Percentiles rank a stretch among this genome's conserved stretches.
These are phyloP conservation scores for Pachypanchax playfairii DNA, from an alignment of 2,113 vertebrate genomes.

Conservation along the genomic window DNA sequence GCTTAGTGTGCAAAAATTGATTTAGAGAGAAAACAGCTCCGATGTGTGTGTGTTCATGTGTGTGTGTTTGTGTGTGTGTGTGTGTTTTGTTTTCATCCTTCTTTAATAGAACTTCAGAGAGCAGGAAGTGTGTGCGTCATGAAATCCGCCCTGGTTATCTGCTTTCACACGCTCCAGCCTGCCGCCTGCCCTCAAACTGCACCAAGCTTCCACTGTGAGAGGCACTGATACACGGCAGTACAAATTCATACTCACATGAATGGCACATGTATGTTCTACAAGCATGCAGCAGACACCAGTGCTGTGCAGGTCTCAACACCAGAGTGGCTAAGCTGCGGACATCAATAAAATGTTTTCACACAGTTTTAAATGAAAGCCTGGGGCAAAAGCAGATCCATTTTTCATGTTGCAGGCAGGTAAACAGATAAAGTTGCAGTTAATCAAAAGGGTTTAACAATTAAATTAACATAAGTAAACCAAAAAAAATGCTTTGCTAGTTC, in stretches of 20 bases:
- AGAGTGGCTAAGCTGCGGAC: constrained; percentile 2
- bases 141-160: constrained; percentile 68
- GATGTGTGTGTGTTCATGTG: constrained; percentile 47
- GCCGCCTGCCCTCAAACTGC: constrained; percentile 54
- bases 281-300: constrained; percentile 6
- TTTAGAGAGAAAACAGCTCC: constrained; percentile 63
- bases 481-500: too few relatives aligned
- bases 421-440: constrained; percentile 14
- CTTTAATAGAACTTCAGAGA: constrained; percentile 68
- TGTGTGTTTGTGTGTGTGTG: constrained; percentile 53
- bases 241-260: neutral
- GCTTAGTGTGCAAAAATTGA: constrained; percentile 66
- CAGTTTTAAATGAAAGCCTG: constrained; percentile 12
- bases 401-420: constrained; percentile 4
- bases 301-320: neutral
- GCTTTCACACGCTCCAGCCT: constrained; percentile 73
- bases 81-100: constrained; percentile 65
- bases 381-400: neutral
- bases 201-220: constrained; percentile 36
- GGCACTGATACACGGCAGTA: constrained; percentile 12
- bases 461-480: too few relatives aligned
- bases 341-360: too few relatives aligned
- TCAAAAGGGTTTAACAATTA: too few relatives aligned
- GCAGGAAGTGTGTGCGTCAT: constrained; percentile 72
- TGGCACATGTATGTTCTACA: constrained; percentile 9